Evolutionary conservation across 2,797 vertebrate genomes (phyloP), one percentile per base, ranked within the genome.

Genomic region (Leontocebus nigricollis): DNA sequence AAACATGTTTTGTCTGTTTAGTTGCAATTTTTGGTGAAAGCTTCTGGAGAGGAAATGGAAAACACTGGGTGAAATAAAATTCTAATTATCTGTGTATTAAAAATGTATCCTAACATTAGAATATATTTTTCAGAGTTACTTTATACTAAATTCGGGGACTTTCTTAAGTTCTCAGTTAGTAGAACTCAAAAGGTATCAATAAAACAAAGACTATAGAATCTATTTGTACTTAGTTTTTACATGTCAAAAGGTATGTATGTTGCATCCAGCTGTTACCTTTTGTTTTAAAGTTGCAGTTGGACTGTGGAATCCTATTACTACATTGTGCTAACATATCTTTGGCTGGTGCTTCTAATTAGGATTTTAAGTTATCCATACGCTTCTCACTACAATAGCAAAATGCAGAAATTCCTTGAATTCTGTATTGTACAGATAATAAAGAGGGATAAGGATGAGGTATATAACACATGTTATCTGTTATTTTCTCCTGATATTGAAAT

Each of bases 1-100:
- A 89, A 93, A 93, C 94, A 57, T 91, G 93, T 95, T 97, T 93
- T 97, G 41, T 96, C 52, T 48, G 87, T 90, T 93, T 86, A 87
- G 81, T 93, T 80, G 27, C 46, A 97, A 19, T 93, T 96, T 97
- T 85, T 95, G 80, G 52, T 48, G 64, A 83, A 87, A 86, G 46
- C 67, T 93, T 88, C 55, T 95, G 86, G 72, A 95, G 39, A 92
- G 88, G 75, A 97, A 95, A 72, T 96, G 39, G 67, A 94, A 93
- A 93, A 44, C 88, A 27, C 75, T 93, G 92, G 2, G 22, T 70
- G 79, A 90, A 93, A n/a, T 96, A 85, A 93, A 93, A 82, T 79
- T 90, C n/a, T 91, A 85, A 36, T 93, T 96, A 82, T 73, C 33
- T 90, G 14, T 90, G 26, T 92, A 70, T 86, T 94, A 9, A 72